Percentiles rank a stretch among this genome's conserved stretches.
Conservation (phyloP, 1,140 invertebrate genomes). For the Ceratosolen fusciceps region DNA sequence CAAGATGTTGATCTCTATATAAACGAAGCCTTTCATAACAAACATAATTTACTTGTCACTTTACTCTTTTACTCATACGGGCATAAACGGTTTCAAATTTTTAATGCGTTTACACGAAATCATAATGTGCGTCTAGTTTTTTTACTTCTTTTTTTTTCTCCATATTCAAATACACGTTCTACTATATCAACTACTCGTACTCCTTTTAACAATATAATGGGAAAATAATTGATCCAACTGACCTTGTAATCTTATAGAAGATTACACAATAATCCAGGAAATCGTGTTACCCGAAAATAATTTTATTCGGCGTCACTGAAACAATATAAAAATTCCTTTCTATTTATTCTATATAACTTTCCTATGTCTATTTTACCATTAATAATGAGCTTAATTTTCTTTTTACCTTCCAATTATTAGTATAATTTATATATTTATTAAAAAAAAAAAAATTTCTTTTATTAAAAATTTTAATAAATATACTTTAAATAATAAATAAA, state of each 20-base stretch:
- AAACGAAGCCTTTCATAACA: slow-evolving; percentile 6
- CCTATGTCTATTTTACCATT: too few species aligned
- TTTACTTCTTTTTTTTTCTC: not conserved
- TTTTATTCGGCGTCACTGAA: too few species aligned
- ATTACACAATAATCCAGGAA: not conserved
- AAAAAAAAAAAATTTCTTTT: too few species aligned
- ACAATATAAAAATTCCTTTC: not conserved
- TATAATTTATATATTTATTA: too few species aligned
- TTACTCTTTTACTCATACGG: not conserved
- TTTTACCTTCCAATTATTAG: too few species aligned
- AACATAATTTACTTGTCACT: not conserved
- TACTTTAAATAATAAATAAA: too few species aligned
- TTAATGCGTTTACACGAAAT: not conserved
- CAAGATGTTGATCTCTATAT: slow-evolving; percentile 14
- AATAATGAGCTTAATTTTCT: too few species aligned
- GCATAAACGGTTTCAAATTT: not conserved
- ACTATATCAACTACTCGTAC: not conserved
- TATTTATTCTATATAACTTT: too few species aligned
- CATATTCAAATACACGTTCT: not conserved
- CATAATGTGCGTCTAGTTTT: not conserved
- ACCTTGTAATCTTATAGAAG: not conserved
- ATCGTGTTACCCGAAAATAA: not conserved
- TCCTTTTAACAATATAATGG: not conserved
- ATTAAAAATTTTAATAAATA: too few species aligned
- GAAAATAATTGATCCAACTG: not conserved